Evolutionary conservation across 1,140 invertebrate genomes (phyloP).

Genomic region (Mylabris phalerata): DNA sequence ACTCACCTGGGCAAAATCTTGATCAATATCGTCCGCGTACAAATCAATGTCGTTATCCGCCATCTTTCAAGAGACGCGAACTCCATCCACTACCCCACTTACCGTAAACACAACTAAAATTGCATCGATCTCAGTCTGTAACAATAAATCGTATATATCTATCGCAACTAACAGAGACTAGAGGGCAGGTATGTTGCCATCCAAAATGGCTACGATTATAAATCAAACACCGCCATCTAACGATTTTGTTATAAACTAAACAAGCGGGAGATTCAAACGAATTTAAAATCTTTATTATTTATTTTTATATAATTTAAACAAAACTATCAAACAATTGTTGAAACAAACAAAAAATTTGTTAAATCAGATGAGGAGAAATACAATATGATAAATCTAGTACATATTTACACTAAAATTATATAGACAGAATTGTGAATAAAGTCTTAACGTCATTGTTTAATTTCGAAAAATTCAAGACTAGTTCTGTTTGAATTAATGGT

Average conservation of each 20-base stretch:
- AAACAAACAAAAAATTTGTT: conserved; percentile 6
- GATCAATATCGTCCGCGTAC: conserved; percentile 92
- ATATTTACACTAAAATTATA: conserved; percentile 16
- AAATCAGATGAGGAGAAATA: background rate
- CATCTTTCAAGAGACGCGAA: conserved; percentile 48
- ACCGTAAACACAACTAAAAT: no score
- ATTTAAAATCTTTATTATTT: conserved; percentile 10
- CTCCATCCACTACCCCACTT: no score
- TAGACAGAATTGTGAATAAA: conserved; percentile 16
- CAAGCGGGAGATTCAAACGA: no score
- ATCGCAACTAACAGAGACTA: no score
- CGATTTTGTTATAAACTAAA: no score
- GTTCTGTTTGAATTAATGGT: conserved; percentile 8
- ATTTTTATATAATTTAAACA: conserved; percentile 17
- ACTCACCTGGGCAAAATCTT: conserved; percentile 83
- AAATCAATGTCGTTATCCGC: conserved; percentile 95
- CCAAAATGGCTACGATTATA: no score
- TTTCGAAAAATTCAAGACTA: conserved; percentile 9
- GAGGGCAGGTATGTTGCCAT: no score
- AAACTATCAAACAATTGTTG: conserved; percentile 14
- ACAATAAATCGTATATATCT: no score
- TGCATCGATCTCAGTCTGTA: no score
- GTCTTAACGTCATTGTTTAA: conserved; percentile 16
- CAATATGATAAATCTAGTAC: conserved; percentile 10
- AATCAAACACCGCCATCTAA: no score